Evolutionary conservation across 2,888 invertebrate species (phyloP).

Genomic region (Catocala nupta): DNA sequence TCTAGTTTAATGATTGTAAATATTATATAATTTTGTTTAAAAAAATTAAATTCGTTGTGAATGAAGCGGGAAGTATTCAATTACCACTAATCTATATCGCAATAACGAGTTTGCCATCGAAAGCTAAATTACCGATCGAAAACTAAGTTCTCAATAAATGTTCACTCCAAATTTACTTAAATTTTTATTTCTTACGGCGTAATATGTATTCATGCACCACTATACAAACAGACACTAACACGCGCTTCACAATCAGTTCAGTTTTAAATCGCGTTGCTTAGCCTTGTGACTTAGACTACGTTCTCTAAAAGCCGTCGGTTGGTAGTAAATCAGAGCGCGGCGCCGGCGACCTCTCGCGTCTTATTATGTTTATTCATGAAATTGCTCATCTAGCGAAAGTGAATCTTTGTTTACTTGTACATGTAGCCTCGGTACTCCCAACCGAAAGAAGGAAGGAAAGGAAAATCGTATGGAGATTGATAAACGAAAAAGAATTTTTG

Average conservation of each 20-base stretch:
- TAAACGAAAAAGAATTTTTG: background rate
- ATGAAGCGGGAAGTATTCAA: too few species aligned
- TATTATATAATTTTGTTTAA: too few species aligned
- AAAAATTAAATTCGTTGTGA: too few species aligned
- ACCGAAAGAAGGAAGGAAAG: background rate
- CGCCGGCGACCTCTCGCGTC: slow-evolving; percentile 74
- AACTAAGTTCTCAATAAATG: too few species aligned
- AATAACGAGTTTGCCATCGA: too few species aligned
- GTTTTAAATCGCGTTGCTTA: slow-evolving; percentile 25
- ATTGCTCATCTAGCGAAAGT: slow-evolving; percentile 82
- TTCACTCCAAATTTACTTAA: too few species aligned
- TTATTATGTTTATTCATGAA: slow-evolving; percentile 86
- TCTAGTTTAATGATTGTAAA: too few species aligned
- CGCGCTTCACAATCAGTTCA: background rate
- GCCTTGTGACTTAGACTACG: slow-evolving; percentile 29
- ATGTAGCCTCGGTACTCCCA: slow-evolving; percentile 19
- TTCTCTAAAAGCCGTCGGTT: slow-evolving; percentile 52
- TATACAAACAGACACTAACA: too few species aligned
- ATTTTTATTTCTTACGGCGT: too few species aligned
- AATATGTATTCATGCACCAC: too few species aligned
- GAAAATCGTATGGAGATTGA: slow-evolving; percentile 4
- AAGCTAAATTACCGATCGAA: too few species aligned
- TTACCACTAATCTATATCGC: too few species aligned
- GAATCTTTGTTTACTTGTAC: slow-evolving; percentile 77
- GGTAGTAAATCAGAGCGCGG: slow-evolving; percentile 78